phyloP scores from a whole-genome alignment of 1,140 invertebrate genomes.

The Drosophila nasuta region DNA sequence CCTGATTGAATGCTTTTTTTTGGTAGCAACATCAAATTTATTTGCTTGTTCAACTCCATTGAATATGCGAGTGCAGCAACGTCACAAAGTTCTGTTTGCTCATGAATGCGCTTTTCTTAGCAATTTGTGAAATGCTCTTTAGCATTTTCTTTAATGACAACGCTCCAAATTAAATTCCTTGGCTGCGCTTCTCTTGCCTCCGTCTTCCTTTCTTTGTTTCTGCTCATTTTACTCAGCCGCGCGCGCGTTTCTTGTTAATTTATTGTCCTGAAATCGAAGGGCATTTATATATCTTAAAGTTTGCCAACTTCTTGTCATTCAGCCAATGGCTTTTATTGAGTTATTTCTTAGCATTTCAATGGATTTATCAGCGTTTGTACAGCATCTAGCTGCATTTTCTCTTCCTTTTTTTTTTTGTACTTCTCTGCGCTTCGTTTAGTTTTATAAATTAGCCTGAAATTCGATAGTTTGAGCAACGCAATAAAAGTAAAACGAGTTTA shows the following conservation, averaged over 20 bases:
- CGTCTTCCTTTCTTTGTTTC: constrained; percentile 14
- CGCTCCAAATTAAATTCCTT: constrained; percentile 62
- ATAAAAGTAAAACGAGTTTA: constrained; percentile 35
- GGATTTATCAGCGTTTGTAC: constrained; percentile 54
- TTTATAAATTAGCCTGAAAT: constrained; percentile 65
- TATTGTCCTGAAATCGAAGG: constrained; percentile 64
- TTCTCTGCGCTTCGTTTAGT: not conserved
- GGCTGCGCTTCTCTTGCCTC: constrained; percentile 37
- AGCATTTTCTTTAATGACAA: constrained; percentile 53
- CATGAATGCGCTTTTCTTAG: constrained; percentile 18
- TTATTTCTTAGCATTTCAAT: constrained; percentile 60
- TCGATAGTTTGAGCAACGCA: constrained; percentile 46
- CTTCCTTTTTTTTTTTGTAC: not conserved
- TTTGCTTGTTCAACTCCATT: constrained; percentile 70
- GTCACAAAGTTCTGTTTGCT: constrained; percentile 20
- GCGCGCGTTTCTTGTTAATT: constrained; percentile 49
- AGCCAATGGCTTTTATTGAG: constrained; percentile 67
- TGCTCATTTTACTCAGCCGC: not conserved
- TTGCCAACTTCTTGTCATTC: constrained; percentile 77
- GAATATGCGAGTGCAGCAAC: constrained; percentile 52
- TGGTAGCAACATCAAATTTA: constrained; percentile 46
- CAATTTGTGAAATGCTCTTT: constrained; percentile 8
- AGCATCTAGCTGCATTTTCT: constrained; percentile 23
- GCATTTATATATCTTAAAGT: constrained; percentile 65
- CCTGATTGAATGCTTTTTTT: constrained; percentile 72